Base-by-base conservation (phyloP, 2,888 invertebrate genomes). In the Lepidocyrtinus sp. region DNA sequence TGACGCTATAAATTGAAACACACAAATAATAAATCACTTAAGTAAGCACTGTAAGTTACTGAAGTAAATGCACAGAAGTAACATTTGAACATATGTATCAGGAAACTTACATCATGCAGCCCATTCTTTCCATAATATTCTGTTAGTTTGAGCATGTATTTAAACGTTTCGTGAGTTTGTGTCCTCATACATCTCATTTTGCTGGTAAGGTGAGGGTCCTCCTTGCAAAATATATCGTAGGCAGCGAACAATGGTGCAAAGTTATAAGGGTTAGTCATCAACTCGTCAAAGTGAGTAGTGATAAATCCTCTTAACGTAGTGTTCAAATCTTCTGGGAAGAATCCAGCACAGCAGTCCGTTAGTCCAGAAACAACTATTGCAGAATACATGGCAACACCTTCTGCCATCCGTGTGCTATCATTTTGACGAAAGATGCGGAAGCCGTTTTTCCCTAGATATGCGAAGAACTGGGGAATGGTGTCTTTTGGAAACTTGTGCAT, bases 81-180 rank as follows among this genome's bases (percentile, higher is more conserved):
- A n/a, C n/a, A n/a, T n/a, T n/a, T n/a, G n/a, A n/a, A n/a, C n/a
- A n/a, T n/a, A n/a, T n/a, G n/a, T n/a, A n/a, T n/a, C n/a, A n/a
- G n/a, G n/a, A 17, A 5, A 82, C 84, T 79, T 76, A 86, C 85
- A 68, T 86, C 79, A 17, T 65, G 24, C 2, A 83, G 50, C 2
- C 72, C 50, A n/a, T 46, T 5, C 22, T 70, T 69, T n/a, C 26
- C 79, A 46, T 79, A 79, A 19, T 70, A 9, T 7, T 79, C 74
- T 0, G 63, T 21, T 2, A 79, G 70, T 3, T 36, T 22, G 5
- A 70, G 25, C 70, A 79, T 74, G 0, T 22, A n/a, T 3, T n/a
- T 17, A 36, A 79, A 73, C n/a, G 79, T 74, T 15, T 21, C n/a
- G 0, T 19, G 5, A n/a, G 73, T 55, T 19, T 69, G 72, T 22